Percentiles rank a stretch among this genome's conserved stretches.
Conservation (phyloP, 2,797 vertebrate species). For the Enoplosus armatus region DNA sequence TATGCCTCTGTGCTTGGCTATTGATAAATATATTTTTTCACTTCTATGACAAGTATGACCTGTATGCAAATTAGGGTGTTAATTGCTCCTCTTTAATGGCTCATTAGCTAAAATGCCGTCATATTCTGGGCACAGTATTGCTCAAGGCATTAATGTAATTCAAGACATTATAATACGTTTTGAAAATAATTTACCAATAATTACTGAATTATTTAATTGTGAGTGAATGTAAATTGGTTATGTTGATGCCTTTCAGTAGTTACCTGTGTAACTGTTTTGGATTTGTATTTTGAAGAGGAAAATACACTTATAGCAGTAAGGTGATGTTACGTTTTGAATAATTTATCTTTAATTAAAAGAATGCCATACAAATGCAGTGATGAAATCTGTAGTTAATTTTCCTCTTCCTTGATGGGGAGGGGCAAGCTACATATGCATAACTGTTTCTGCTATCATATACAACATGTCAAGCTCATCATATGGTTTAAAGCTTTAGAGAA, state of each 20-base stretch:
- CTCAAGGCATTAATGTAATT: not conserved
- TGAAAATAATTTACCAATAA: not conserved
- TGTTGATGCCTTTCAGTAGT: not conserved
- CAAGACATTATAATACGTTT: not conserved
- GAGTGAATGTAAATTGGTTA: not conserved
- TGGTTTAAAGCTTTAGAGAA: slow-evolving; percentile 27
- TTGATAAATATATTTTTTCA: not conserved
- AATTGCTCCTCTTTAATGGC: not conserved
- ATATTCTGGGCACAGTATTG: not conserved
- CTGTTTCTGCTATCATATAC: slow-evolving; percentile 4
- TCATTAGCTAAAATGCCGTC: slow-evolving; percentile 8
- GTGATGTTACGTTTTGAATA: not conserved
- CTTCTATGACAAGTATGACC: not conserved
- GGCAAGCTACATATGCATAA: not conserved
- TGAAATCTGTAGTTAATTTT: not conserved
- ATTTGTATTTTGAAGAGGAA: not conserved
- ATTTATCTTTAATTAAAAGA: not conserved
- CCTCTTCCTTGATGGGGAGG: not conserved
- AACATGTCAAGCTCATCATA: slow-evolving; percentile 2
- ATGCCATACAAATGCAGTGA: not conserved
- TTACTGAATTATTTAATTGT: not conserved
- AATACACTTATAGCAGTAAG: not conserved
- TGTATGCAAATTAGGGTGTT: not conserved
- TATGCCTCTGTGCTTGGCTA: not conserved
- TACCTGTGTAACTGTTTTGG: not conserved